Evolutionary conservation across 1,140 invertebrate genomes (phyloP).

Genomic region (Hylyphantes graminicola): DNA sequence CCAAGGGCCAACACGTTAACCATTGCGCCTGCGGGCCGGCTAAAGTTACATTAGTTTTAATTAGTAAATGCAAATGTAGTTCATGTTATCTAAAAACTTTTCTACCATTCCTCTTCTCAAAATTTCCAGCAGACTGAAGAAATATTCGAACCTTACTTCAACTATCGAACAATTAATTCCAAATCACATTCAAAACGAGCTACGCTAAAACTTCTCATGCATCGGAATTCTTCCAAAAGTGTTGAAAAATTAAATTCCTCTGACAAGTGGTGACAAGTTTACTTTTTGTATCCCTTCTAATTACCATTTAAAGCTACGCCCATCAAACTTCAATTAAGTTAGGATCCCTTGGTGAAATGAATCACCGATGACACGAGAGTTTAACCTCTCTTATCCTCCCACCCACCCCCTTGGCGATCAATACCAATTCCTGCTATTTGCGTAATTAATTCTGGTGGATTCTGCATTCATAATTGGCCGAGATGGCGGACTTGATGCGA

Average conservation of each 20-base stretch:
- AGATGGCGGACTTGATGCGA: slow-evolving; percentile 31
- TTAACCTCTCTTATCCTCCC: slow-evolving; percentile 16
- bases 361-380: slow-evolving; percentile 38
- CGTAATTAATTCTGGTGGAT: slow-evolving; percentile 50
- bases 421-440: slow-evolving; percentile 43
- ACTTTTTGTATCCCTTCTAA: neutral
- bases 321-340: slow-evolving; percentile 58
- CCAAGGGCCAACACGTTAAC: no score
- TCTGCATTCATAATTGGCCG: slow-evolving; percentile 25
- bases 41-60: no score
- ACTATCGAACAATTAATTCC: no score
- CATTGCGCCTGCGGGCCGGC: no score
- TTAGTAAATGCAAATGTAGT: no score
- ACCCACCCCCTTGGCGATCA: neutral
- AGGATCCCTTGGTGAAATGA: slow-evolving; percentile 25
- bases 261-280: no score
- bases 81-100: no score
- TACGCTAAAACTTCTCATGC: neutral
- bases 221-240: neutral
- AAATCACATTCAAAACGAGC: neutral
- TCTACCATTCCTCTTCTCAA: no score
- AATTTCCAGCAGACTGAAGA: no score
- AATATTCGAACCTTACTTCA: no score
- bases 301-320: slow-evolving; percentile 47
- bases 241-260: no score